Evolutionary conservation across 2,113 vertebrate species (phyloP).

Genomic region (Pygoscelis adeliae): DNA sequence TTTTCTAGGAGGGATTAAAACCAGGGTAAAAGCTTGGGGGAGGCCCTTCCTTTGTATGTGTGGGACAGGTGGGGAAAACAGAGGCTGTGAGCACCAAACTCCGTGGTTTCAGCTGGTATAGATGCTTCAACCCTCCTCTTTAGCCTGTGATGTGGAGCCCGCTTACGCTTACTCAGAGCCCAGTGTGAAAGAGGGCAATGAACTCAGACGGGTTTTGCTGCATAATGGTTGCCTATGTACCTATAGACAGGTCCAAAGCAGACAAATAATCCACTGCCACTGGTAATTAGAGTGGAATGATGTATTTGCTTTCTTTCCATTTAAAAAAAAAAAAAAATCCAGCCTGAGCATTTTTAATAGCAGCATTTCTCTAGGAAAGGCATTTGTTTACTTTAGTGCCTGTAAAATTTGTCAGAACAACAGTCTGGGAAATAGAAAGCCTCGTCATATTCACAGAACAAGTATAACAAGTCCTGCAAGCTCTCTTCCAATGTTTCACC

Average conservation of each 20-base stretch:
- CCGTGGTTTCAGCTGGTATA: background rate
- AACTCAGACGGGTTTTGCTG: background rate
- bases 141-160: fast-evolving
- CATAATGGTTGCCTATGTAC: background rate
- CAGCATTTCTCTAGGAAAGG: slow-evolving; percentile 27
- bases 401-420: background rate
- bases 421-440: slow-evolving; percentile 41
- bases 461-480: slow-evolving; percentile 41
- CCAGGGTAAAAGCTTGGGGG: background rate
- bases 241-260: background rate
- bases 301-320: background rate
- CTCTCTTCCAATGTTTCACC: background rate
- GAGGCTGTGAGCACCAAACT: background rate
- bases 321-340: background rate
- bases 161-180: background rate
- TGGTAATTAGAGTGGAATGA: background rate
- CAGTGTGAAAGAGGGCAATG: background rate
- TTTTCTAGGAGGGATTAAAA: background rate
- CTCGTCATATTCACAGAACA: background rate
- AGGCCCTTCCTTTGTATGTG: fast-evolving
- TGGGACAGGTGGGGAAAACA: background rate
- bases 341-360: background rate
- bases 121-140: background rate
- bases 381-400: slow-evolving; percentile 38
- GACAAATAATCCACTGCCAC: background rate